These are phyloP conservation scores for Bembecia ichneumoniformis DNA, from an alignment of 2,888 invertebrate species.

Conservation along the genomic window DNA sequence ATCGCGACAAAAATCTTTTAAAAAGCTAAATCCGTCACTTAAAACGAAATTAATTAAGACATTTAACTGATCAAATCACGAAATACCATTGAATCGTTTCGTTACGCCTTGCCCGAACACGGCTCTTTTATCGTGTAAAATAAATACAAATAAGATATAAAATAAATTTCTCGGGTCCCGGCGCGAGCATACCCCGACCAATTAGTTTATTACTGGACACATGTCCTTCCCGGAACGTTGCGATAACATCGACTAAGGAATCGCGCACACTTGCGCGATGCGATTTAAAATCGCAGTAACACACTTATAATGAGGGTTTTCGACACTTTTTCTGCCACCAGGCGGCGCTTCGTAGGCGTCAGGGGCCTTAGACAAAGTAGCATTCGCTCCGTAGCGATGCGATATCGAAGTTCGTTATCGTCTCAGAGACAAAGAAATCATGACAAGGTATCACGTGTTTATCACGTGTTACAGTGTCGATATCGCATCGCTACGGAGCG, in stretches of 20 bases:
- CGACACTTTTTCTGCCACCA: too few species aligned
- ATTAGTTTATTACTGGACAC: slow-evolving; percentile 70
- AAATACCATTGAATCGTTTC: slow-evolving; percentile 14
- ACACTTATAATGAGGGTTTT: too few species aligned
- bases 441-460: too few species aligned
- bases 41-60: slow-evolving; percentile 52
- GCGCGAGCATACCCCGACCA: slow-evolving; percentile 56
- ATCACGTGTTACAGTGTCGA: too few species aligned
- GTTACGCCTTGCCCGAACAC: slow-evolving; percentile 10
- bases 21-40: slow-evolving; percentile 1
- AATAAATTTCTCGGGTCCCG: slow-evolving; percentile 33
- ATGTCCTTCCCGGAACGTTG: slow-evolving; percentile 61
- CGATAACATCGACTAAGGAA: slow-evolving; percentile 47
- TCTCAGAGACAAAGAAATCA: too few species aligned
- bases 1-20: background rate
- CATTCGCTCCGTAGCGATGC: too few species aligned
- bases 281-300: background rate
- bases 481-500: too few species aligned
- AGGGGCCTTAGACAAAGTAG: too few species aligned
- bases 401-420: too few species aligned
- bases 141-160: slow-evolving; percentile 35
- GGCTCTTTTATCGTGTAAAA: slow-evolving; percentile 19
- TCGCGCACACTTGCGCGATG: slow-evolving; percentile 1
- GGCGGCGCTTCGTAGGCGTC: too few species aligned
- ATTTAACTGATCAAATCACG: slow-evolving; percentile 28